Evolutionary conservation across 2,797 vertebrate species (phyloP).

Genomic region (Gallinago nigripennis): DNA sequence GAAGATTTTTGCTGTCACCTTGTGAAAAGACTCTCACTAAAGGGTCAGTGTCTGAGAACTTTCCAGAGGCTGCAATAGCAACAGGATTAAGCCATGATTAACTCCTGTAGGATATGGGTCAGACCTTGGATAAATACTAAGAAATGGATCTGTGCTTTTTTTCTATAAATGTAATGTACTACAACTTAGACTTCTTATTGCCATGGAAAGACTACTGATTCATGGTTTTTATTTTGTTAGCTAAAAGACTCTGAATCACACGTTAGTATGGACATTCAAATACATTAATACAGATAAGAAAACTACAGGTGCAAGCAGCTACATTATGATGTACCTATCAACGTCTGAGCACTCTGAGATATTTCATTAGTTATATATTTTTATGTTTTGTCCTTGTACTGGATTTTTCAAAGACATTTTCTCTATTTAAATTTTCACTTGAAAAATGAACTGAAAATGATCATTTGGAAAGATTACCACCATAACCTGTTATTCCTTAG

Average conservation of each 20-base stretch:
- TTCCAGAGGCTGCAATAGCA: not conserved
- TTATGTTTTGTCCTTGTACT: not conserved
- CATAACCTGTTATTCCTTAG: not conserved
- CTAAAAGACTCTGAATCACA: not conserved
- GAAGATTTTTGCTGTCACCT: not conserved
- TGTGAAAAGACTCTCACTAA: not conserved
- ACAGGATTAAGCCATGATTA: not conserved
- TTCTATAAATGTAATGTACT: not conserved
- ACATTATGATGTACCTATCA: not conserved
- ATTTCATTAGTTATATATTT: constrained; percentile 8
- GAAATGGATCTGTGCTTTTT: not conserved
- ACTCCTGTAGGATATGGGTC: not conserved
- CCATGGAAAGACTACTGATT: not conserved
- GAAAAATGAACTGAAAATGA: not conserved
- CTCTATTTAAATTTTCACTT: not conserved
- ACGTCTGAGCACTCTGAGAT: not conserved
- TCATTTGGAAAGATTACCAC: not conserved
- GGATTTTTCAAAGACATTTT: not conserved
- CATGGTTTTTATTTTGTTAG: not conserved
- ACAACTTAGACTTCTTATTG: not conserved
- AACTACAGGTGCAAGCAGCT: not conserved
- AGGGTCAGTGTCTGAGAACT: not conserved
- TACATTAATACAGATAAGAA: not conserved
- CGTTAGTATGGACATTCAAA: not conserved
- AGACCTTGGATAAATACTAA: not conserved